A percentile compares a stretch with the other conserved stretches of the same genome.
These are phyloP conservation scores for Macquaria australasica DNA, from an alignment of 2,113 vertebrate species.

Conservation along the genomic window DNA sequence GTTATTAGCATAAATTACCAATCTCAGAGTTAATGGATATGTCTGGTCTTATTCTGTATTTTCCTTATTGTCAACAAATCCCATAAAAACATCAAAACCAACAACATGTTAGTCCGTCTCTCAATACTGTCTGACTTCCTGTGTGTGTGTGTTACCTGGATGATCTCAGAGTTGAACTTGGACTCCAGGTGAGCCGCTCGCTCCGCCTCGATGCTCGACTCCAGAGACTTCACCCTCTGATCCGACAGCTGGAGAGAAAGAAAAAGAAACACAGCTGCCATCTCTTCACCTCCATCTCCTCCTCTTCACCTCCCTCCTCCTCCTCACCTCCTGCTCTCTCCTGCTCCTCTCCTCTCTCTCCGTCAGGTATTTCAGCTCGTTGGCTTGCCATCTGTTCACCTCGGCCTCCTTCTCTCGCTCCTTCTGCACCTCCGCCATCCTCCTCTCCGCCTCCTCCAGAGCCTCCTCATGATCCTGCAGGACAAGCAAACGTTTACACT, in stretches of 20 bases:
- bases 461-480: conserved; percentile 82
- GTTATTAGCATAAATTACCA: too few species aligned
- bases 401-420: conserved; percentile 48
- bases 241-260: conserved; percentile 80
- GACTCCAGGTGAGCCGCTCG: conserved; percentile 90
- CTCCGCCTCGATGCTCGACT: conserved; percentile 88
- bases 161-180: conserved; percentile 89
- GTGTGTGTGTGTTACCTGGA: conserved; percentile 86
- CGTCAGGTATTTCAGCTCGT: conserved; percentile 48
- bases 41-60: too few species aligned
- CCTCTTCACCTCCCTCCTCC: background rate
- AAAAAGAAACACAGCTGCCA: background rate
- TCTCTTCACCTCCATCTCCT: background rate
- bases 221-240: conserved; percentile 85
- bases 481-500: background rate
- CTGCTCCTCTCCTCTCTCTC: conserved; percentile 57
- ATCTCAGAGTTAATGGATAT: too few species aligned
- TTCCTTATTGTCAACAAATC: too few species aligned
- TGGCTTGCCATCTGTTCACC: conserved; percentile 7
- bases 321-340: conserved; percentile 59
- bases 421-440: conserved; percentile 15
- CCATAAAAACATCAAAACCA: too few species aligned
- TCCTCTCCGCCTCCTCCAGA: conserved; percentile 85
- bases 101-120: too few species aligned
- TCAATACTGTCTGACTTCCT: too few species aligned